Conservation (phyloP, 2,113 vertebrate genomes). For the Mus spicilegus region DNA sequence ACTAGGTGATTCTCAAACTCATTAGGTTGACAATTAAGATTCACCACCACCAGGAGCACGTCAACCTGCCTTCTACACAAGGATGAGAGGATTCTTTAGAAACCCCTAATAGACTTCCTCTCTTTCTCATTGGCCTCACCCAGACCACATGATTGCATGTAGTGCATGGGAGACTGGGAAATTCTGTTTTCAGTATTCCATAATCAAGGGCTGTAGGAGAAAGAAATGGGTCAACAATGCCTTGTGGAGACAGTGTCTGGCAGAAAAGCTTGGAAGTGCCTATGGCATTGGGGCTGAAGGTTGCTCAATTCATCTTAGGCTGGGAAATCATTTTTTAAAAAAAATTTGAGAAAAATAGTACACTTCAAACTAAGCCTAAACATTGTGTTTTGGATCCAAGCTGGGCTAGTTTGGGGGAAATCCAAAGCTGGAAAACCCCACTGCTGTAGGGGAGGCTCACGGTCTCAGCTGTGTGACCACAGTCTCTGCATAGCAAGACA, state of each 20-base stretch:
- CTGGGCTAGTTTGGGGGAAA: slow-evolving; percentile 7
- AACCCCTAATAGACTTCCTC: neutral
- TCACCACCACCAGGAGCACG: neutral
- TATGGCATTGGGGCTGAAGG: neutral
- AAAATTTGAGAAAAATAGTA: neutral
- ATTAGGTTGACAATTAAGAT: neutral
- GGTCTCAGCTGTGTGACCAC: neutral
- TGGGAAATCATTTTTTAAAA: neutral
- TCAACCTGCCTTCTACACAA: neutral
- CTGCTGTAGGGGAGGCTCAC: neutral
- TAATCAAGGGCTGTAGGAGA: neutral
- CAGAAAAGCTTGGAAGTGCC: slow-evolving; percentile 35
- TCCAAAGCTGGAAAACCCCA: slow-evolving; percentile 4
- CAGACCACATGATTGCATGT: neutral
- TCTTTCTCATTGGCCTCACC: neutral
- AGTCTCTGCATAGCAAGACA: neutral
- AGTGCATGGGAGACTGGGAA: neutral
- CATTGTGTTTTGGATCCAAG: neutral
- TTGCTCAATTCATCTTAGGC: neutral
- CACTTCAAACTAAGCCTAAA: slow-evolving; percentile 17
- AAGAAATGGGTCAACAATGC: neutral
- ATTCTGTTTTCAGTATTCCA: slow-evolving; percentile 20
- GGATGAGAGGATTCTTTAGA: neutral
- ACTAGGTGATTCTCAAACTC: neutral
- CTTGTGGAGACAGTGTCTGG: neutral